Evolutionary conservation across 2,113 vertebrate species (phyloP).

Genomic region (Spea bombifrons): DNA sequence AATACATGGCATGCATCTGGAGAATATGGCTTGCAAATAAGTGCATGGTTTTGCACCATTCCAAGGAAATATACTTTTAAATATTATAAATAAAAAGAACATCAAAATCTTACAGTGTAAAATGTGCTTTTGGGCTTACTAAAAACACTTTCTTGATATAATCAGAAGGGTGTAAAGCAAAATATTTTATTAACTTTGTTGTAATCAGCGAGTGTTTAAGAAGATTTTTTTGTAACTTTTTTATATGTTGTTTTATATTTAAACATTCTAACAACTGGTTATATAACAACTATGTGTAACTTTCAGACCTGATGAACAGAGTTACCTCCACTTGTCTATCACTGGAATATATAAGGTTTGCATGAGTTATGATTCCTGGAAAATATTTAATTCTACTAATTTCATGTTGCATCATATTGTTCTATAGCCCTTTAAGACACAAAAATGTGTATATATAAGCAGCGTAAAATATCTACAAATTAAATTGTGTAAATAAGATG

Average conservation of each 20-base stretch:
- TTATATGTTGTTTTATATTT: background rate
- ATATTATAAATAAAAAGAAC: no score
- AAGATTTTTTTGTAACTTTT: background rate
- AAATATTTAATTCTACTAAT: background rate
- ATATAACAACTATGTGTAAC: background rate
- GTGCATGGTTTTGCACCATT: no score
- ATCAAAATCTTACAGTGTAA: background rate
- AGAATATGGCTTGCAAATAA: no score
- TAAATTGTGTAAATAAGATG: no score
- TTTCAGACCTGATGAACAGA: background rate
- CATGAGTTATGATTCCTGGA: background rate
- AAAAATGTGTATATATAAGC: no score
- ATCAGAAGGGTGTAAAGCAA: background rate
- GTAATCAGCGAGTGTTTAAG: background rate
- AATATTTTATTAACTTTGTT: background rate
- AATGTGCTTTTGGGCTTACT: background rate
- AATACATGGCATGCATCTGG: no score
- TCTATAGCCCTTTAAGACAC: no score
- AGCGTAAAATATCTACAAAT: no score
- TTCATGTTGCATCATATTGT: no score
- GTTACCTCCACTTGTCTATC: background rate
- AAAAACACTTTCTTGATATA: background rate
- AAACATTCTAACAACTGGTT: background rate
- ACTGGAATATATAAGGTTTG: background rate
- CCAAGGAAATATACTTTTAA: no score